phyloP scores from a whole-genome alignment of 2,888 invertebrate species.

The Anoplius nigerrimus region DNA sequence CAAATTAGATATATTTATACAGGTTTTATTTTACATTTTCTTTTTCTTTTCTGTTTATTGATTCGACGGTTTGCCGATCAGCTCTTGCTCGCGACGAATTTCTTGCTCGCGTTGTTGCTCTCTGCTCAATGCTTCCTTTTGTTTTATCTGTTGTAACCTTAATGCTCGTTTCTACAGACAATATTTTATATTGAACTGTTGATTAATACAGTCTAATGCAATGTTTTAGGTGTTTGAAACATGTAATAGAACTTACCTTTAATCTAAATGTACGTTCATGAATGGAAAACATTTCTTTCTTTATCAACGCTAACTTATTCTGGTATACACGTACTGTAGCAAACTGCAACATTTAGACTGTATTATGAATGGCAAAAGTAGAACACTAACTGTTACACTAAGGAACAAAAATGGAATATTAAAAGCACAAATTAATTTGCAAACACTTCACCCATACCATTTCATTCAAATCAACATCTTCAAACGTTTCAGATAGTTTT shows the following conservation, averaged over 20 bases:
- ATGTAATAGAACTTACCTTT: constrained; percentile 67
- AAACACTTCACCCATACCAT: constrained; percentile 65
- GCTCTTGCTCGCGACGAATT: constrained; percentile 68
- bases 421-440: too few species aligned
- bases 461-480: constrained; percentile 68
- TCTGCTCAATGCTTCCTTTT: constrained; percentile 71
- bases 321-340: constrained; percentile 72
- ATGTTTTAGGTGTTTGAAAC: too few species aligned
- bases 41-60: too few species aligned
- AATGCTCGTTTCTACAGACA: constrained; percentile 72
- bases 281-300: constrained; percentile 73
- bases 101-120: constrained; percentile 69
- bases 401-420: too few species aligned
- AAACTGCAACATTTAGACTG: constrained; percentile 62
- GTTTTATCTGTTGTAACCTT: constrained; percentile 73
- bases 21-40: constrained; percentile 1
- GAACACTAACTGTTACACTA: constrained; percentile 1
- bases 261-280: constrained; percentile 74
- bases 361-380: not conserved
- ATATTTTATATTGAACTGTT: constrained; percentile 8
- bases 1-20: constrained; percentile 11
- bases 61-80: constrained; percentile 63
- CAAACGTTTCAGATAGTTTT: constrained; percentile 63
- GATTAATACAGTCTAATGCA: not conserved
- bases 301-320: constrained; percentile 72